Evolutionary conservation across 1,140 invertebrate species (phyloP).

Genomic region (Sarcophaga bullata): DNA sequence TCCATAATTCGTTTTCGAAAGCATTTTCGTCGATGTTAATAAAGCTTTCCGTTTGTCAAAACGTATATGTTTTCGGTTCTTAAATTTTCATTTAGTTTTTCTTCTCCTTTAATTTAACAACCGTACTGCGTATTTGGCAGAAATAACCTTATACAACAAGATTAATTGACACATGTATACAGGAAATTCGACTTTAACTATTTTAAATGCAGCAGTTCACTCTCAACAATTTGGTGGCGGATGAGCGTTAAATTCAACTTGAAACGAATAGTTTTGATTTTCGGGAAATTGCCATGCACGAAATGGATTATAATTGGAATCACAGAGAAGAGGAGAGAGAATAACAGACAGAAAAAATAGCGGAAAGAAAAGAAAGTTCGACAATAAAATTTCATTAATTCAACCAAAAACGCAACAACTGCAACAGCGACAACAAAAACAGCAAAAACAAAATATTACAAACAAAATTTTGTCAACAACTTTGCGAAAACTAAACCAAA

Average conservation of each 20-base stretch:
- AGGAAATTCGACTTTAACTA: background rate
- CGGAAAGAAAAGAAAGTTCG: background rate
- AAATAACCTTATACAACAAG: background rate
- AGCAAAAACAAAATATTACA: too few relatives aligned
- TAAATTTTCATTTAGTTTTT: too few relatives aligned
- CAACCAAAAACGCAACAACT: background rate
- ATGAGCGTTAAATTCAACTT: background rate
- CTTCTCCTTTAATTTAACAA: too few relatives aligned
- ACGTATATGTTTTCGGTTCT: too few relatives aligned
- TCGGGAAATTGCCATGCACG: slow-evolving; percentile 19
- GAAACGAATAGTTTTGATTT: slow-evolving; percentile 12
- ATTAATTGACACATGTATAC: background rate
- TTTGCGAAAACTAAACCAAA: background rate
- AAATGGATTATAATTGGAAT: background rate
- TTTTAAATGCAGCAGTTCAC: background rate
- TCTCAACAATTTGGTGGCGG: background rate
- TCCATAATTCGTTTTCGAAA: too few relatives aligned
- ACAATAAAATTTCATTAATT: background rate
- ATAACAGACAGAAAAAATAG: background rate
- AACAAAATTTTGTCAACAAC: too few relatives aligned
- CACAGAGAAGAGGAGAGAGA: background rate
- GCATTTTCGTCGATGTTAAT: too few relatives aligned
- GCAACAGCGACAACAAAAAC: background rate
- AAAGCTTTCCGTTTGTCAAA: too few relatives aligned
- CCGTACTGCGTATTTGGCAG: too few relatives aligned